A percentile compares a stretch with the other conserved stretches of the same genome.
Evolutionary conservation across 2,888 invertebrate species (phyloP).

Genomic region (Clitarchus hookeri): DNA sequence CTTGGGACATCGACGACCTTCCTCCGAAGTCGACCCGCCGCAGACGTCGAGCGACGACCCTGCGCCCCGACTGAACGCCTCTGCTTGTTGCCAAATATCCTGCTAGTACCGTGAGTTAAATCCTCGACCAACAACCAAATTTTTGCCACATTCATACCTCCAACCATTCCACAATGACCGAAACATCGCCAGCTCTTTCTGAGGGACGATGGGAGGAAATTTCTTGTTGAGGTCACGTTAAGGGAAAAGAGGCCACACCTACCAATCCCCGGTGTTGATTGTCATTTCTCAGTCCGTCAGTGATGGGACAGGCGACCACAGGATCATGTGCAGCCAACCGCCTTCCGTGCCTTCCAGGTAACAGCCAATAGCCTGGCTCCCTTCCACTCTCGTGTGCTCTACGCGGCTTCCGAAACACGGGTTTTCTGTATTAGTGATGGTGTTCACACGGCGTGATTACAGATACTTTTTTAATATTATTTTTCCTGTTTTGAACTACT

Average conservation of each 20-base stretch:
- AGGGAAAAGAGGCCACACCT: not conserved
- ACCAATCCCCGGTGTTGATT: not conserved
- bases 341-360: slow-evolving; percentile 37
- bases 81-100: not conserved
- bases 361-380: slow-evolving; percentile 21
- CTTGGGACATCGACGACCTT: not conserved
- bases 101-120: slow-evolving; percentile 2
- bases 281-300: slow-evolving; percentile 7
- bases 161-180: not conserved
- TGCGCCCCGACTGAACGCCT: not conserved
- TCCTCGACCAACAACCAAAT: not conserved
- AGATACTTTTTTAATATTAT: no score
- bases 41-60: not conserved
- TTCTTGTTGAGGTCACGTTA: not conserved
- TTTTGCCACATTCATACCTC: not conserved
- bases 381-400: not conserved
- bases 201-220: not conserved
- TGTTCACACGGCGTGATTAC: no score
- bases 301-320: slow-evolving; percentile 33
- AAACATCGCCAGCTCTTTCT: not conserved
- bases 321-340: slow-evolving; percentile 27
- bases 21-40: not conserved
- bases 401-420: not conserved
- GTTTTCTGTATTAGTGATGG: not conserved
- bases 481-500: no score